Base-by-base conservation (phyloP, 2,888 invertebrate species). In the Leptinotarsa haldemani region DNA sequence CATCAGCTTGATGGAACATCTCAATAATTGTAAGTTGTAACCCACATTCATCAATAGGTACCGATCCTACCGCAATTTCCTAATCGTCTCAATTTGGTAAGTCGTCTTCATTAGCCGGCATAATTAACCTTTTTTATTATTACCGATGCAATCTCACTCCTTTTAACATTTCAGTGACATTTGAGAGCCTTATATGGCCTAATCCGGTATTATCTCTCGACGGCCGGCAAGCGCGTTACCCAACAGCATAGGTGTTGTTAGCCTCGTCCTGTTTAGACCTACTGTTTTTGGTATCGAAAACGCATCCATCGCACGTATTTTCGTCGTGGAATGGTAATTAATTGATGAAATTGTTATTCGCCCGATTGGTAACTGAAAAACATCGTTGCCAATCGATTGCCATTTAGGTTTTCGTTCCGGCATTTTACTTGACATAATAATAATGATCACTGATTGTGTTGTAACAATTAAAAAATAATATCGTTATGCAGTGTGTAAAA, bases 181-280 rank as follows among this genome's bases (percentile, higher is more conserved):
- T 56, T 56, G 25, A 22, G 12, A 25, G 15, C 61, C 61, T 30
- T 61, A 61, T 61, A 61, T 61, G 61, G 61, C 61, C 61, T 61
- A 61, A 61, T 61, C 40, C 40, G 61, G 61, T n/a, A 30, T 30
- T 30, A 61, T 61, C 61, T 40, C 30, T 15, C 61, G 40, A 30
- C 22, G 65, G 16, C 64, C 56, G 20, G 56, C 13, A 56, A 56
- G 56, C 56, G 66, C n/a, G 63, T 74, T 74, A 48, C 74, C 58
- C 73, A 77, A 73, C 73, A 76, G 76, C 77, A 69, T 77, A 80
- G 81, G 83, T 68, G 68, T 68, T 83, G 83, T 84, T 83, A 83
- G 82, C 83, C 83, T 84, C 83, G 83, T 83, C 82, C 83, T 80
- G 82, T 84, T 81, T 61, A n/a, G 61, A 25, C 30, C 40, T 61